Conservation (phyloP, 2,888 invertebrate species). For the Cheilosia pagana region DNA sequence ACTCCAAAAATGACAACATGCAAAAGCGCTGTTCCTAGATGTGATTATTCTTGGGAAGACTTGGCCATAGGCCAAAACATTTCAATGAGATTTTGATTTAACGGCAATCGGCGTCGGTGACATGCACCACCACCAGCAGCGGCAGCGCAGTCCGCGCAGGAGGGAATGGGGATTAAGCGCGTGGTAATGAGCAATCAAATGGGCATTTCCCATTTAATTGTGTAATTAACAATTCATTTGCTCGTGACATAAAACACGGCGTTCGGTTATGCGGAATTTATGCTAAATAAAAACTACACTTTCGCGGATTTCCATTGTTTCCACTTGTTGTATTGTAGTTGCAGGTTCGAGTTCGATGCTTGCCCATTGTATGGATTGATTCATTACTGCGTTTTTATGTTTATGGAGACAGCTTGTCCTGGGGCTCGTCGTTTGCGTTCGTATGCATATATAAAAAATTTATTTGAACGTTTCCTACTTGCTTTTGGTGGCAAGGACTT, state of each 20-base stretch:
- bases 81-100: slow-evolving; percentile 72
- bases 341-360: not conserved
- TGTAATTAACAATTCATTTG: slow-evolving; percentile 76
- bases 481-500: not conserved
- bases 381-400: slow-evolving; percentile 57
- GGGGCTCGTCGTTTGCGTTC: not conserved
- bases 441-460: not conserved
- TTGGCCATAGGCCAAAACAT: slow-evolving; percentile 65
- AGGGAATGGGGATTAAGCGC: slow-evolving; percentile 55
- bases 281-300: slow-evolving; percentile 57
- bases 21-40: slow-evolving; percentile 35
- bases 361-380: slow-evolving; percentile 58
- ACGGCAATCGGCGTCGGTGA: slow-evolving; percentile 69
- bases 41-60: slow-evolving; percentile 56
- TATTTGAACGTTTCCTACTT: not conserved
- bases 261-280: slow-evolving; percentile 72
- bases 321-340: slow-evolving; percentile 60
- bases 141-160: slow-evolving; percentile 3
- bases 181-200: slow-evolving; percentile 73
- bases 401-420: slow-evolving; percentile 25
- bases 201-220: slow-evolving; percentile 74
- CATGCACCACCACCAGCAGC: slow-evolving; percentile 33
- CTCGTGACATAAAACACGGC: slow-evolving; percentile 73
- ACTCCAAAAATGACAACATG: slow-evolving; percentile 31
- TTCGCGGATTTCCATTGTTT: slow-evolving; percentile 59